A percentile compares a stretch with the other conserved stretches of the same genome.
These are phyloP conservation scores for Cygnus buccinator DNA, from an alignment of 2,113 vertebrate genomes.

Conservation along the genomic window DNA sequence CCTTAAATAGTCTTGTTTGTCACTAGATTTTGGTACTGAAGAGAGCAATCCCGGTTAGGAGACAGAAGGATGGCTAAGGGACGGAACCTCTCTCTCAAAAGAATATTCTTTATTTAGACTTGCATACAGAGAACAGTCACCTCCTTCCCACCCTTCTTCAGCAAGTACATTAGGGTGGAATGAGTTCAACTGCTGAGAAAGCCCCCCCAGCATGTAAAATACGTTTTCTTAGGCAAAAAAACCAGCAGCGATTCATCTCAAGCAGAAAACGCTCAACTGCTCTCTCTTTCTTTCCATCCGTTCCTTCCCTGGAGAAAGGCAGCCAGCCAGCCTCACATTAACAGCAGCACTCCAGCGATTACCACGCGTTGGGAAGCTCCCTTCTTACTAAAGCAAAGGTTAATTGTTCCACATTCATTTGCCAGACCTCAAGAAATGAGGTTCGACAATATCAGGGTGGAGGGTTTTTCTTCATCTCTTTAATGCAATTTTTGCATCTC, in stretches of 20 bases:
- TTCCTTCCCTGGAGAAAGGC: not conserved
- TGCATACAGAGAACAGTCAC: not conserved
- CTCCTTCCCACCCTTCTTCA: not conserved
- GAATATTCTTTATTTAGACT: not conserved
- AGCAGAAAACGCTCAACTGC: not conserved
- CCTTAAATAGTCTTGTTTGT: not conserved
- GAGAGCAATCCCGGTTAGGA: not conserved
- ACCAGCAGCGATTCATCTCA: not conserved
- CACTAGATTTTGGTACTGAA: not conserved
- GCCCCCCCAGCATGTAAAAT: not conserved
- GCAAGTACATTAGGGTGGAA: not conserved
- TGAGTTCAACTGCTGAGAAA: not conserved
- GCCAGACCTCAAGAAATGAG: slow-evolving; percentile 7
- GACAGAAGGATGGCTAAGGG: not conserved
- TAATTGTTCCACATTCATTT: slow-evolving; percentile 9
- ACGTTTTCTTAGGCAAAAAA: not conserved
- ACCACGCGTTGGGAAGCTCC: not conserved
- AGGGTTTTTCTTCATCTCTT: not conserved
- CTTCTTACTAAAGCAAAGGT: slow-evolving; percentile 4
- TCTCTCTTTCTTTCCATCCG: not conserved
- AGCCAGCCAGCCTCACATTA: not conserved
- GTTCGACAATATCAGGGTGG: not conserved
- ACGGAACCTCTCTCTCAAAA: not conserved
- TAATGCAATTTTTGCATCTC: slow-evolving; percentile 19
- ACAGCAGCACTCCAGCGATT: not conserved